phyloP scores from a whole-genome alignment of 1,140 invertebrate species.

The Oreohelix idahoensis region DNA sequence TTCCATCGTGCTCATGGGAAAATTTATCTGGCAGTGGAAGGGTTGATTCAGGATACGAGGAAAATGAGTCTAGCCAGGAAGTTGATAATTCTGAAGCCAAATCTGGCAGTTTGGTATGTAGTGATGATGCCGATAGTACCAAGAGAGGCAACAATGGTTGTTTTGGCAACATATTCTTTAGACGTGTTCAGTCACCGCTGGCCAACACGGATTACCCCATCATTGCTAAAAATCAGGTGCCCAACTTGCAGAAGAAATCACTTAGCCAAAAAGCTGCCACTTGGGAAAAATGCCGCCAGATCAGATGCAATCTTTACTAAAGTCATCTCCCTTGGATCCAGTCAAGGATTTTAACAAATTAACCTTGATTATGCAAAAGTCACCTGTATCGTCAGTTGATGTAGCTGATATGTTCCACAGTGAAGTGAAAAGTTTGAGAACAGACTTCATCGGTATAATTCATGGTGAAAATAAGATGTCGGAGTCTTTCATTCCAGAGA shows the following conservation, averaged over 20 bases:
- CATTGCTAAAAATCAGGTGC: not conserved
- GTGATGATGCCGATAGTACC: not conserved
- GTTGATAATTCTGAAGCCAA: not conserved
- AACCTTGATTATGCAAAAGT: not conserved
- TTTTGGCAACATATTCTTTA: conserved; percentile 29
- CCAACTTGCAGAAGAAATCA: not conserved
- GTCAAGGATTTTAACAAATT: not conserved
- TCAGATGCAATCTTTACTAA: not conserved
- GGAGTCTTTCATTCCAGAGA: not conserved
- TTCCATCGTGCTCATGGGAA: not conserved
- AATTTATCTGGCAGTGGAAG: not conserved
- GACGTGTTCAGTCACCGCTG: not conserved
- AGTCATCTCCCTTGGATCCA: conserved; percentile 5
- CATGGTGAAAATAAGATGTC: not conserved
- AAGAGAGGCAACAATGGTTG: conserved; percentile 19
- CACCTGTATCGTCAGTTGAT: not conserved
- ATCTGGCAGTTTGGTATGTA: not conserved
- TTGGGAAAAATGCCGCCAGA: conserved; percentile 28
- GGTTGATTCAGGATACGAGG: not conserved
- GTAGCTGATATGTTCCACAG: not conserved
- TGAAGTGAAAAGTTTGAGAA: not conserved
- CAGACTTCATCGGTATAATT: not conserved
- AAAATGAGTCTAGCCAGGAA: not conserved
- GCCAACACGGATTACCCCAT: not conserved
- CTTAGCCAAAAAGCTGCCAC: conserved; percentile 17